Conservation (phyloP, 1,140 invertebrate species). For the Apolygus lucorum region DNA sequence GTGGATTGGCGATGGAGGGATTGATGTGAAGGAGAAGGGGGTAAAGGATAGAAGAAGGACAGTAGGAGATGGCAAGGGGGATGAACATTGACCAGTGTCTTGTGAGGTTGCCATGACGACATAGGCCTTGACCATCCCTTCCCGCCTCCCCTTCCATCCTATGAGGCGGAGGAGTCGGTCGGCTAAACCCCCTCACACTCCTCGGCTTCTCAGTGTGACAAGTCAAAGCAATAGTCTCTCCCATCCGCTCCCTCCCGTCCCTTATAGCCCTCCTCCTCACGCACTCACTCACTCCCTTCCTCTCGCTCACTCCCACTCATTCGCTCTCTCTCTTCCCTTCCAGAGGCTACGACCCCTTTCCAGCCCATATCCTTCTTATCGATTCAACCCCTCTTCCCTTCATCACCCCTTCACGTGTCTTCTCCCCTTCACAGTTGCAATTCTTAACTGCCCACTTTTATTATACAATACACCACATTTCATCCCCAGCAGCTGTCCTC, state of each 20-base stretch:
- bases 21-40: neutral
- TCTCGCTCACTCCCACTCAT: conserved; percentile 13
- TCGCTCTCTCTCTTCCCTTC: neutral
- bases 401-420: neutral
- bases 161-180: too few species aligned
- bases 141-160: conserved; percentile 22
- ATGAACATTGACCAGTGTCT: conserved; percentile 29
- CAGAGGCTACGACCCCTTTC: conserved; percentile 17
- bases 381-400: conserved; percentile 16
- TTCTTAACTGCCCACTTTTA: conserved; percentile 13
- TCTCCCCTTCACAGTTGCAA: conserved; percentile 1
- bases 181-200: neutral
- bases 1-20: neutral
- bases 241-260: neutral
- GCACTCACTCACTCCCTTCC: conserved; percentile 16
- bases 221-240: conserved; percentile 18
- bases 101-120: conserved; percentile 25
- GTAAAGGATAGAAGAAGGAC: too few species aligned
- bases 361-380: conserved; percentile 32
- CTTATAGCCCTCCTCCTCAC: conserved; percentile 36
- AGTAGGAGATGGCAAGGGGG: neutral
- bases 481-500: neutral
- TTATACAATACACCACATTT: conserved; percentile 2
- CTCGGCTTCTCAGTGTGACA: conserved; percentile 14
- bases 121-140: conserved; percentile 22